Base-by-base conservation (phyloP, 1,140 invertebrate species). In the Danaus plexippus region DNA sequence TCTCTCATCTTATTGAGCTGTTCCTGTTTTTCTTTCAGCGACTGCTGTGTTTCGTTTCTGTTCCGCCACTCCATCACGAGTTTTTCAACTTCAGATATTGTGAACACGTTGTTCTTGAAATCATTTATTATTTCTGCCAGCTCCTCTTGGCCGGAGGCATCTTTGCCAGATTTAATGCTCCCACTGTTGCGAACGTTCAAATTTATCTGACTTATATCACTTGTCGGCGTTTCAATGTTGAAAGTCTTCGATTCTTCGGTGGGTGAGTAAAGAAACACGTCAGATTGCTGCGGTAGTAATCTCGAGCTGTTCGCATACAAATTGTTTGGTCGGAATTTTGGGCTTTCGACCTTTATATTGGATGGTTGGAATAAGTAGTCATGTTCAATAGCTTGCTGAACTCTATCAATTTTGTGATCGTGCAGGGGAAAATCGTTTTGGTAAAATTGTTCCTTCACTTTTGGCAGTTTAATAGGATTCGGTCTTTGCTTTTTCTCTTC, bases 61-160 rank as follows among this genome's bases (percentile, higher is more conserved):
- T 93, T 94, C 66, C 91, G 91, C 94, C 94, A 96, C 69, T 92
- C 92, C 78, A 94, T 92, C 9, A 96, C 94, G 8, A 96, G 85
- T 67, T 94, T 91, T 82, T 96, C 94, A 0, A 95, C 93, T 85
- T 96, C 94, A 3, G 91, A 89, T 64, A 96, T 94, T 0, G 94
- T 94, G 54, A 94, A 94, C 1, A 95, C 93, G 67, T 96, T 95
- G 69, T 96, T 95, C 22, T 96, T 96, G 68, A 95, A 96, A 70
- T 96, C 94, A 66, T 94, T 94, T 67, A 96, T 94, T 15, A 96
- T 95, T 84, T 96, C 94, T 1, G 93, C 89, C 43, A 96, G 85
- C 74, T 96, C 94, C 55, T 94, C 93, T 73, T 96, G 87, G 9
- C 86, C 87, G 0, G 81, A 87, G 9, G 80, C 73, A 7, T 84